Evolutionary conservation across 2,113 vertebrate genomes (phyloP), one percentile per base, ranked within the genome.

Genomic region (Chlamydotis undulata): DNA sequence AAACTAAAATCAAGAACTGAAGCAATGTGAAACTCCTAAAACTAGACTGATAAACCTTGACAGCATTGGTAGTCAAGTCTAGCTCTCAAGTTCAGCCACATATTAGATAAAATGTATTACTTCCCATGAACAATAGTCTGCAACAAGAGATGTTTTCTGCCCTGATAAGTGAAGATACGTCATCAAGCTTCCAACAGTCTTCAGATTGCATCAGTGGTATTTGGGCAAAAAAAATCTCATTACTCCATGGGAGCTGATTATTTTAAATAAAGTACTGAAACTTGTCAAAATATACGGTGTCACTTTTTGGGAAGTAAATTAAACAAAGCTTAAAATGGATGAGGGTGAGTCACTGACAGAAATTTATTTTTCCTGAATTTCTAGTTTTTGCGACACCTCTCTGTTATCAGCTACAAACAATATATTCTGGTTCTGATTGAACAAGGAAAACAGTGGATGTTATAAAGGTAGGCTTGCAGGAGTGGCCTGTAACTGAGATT

Each of bases 171-270:
- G 60, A 86, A 94, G 47, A 85, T 11, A 61, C 83, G 74, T 78
- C 93, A 96, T 87, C 76, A 39, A 80, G 33, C 76, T 88, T 91
- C 83, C 95, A 75, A 83, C 79, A 61, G 87, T 93, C 88, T 96
- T 76, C 90, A 97, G 96, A 97, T 97, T 96, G 47, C 45, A 97
- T 94, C 94, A 83, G 49, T 80, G 76, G 41, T 55, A 90, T 67
- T 94, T 65, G 50, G 65, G 84, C 6, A 95, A 95, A 69, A 96
- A 94, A 96, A 94, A 96, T 57, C 29, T 90, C 89, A 95, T 94
- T 94, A 79, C 75, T 91, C 31, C 43, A 24, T 7, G 19, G 69
- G 89, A 96, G 88, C 79, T 71, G 96, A 95, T 95, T 96, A 85
- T 83, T 93, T 84, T 64, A 92, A 95, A 86, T 43, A 78, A 95